phyloP scores from a whole-genome alignment of 2,888 invertebrate species.

The Metallyticus violacea region DNA sequence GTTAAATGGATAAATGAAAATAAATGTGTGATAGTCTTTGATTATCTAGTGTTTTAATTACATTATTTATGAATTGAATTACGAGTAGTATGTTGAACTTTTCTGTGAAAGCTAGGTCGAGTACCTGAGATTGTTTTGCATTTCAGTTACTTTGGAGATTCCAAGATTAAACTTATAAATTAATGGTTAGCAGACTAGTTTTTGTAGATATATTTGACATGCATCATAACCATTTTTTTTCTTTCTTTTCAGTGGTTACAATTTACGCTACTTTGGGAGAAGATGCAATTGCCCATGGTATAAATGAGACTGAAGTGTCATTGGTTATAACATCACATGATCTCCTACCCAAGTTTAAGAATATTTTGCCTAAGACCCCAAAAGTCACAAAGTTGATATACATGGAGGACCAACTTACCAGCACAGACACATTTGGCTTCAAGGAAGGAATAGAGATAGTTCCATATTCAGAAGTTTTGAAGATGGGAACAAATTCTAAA shows the following conservation, averaged over 20 bases:
- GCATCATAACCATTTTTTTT: no score
- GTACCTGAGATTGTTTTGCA: no score
- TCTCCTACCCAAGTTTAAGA: constrained; percentile 85
- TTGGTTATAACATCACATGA: constrained; percentile 92
- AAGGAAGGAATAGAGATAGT: constrained; percentile 70
- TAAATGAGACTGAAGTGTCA: constrained; percentile 94
- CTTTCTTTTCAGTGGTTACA: constrained; percentile 71
- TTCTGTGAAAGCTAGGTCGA: no score
- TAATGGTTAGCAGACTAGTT: no score
- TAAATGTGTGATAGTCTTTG: no score
- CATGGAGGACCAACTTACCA: constrained; percentile 83
- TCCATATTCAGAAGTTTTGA: constrained; percentile 70
- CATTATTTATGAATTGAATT: no score
- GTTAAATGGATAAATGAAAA: no score
- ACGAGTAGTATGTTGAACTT: no score
- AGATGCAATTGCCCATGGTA: constrained; percentile 93
- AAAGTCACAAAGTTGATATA: constrained; percentile 75
- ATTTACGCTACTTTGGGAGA: constrained; percentile 96
- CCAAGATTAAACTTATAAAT: no score
- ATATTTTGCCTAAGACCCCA: constrained; percentile 69
- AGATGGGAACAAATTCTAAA: constrained; percentile 50
- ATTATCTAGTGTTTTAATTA: no score
- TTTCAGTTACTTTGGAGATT: no score
- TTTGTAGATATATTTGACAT: no score
- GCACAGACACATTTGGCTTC: constrained; percentile 66